Base-by-base conservation (phyloP, 2,888 invertebrate genomes). In the Synanthedon myopaeformis region DNA sequence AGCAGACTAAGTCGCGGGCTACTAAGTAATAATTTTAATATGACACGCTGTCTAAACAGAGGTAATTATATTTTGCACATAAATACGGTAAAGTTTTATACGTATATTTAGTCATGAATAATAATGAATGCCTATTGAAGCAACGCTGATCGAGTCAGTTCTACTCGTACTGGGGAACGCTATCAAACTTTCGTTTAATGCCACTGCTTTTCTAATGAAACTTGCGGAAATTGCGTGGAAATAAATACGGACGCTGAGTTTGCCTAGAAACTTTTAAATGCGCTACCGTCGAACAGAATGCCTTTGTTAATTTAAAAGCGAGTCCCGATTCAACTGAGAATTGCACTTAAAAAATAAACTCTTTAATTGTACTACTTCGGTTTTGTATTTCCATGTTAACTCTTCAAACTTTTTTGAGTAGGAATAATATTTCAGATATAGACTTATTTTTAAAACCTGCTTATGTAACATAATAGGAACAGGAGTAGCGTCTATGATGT, bases 261-360 rank as follows among this genome's bases (percentile, higher is more conserved):
- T 64, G 73, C 68, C 73, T 65, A 72, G 69, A 63, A 82, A 82
- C 75, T 80, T 82, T 76, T 74, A 74, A 82, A 81, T 76, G 72
- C 70, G 63, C 71, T 68, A 60, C 61, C 59, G 65, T 61, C 62
- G 66, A 73, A 72, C 67, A 67, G 63, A 72, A 74, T 64, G 69
- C 78, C 66, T 81, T 83, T 84, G 81, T 83, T 80, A 77, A 76
- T 78, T 76, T 71, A 70, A 76, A 77, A 76, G 65, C 72, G 67
- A 70, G 66, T 66, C 70, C 63, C 64, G 63, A 72, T 73, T 66
- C 59, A 61, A 66, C 66, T 69, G 66, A 61, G 65, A 67, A 66
- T 67, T 65, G 62, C 62, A 64, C 57, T 63, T 66, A 66, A 70
- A 73, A 76, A 75, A 69, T 68, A 69, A 72, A 68, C 58, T 59